A percentile compares a stretch with the other conserved stretches of the same genome.
phyloP scores from a whole-genome alignment of 2,888 invertebrate species.

The Noctua janthe region DNA sequence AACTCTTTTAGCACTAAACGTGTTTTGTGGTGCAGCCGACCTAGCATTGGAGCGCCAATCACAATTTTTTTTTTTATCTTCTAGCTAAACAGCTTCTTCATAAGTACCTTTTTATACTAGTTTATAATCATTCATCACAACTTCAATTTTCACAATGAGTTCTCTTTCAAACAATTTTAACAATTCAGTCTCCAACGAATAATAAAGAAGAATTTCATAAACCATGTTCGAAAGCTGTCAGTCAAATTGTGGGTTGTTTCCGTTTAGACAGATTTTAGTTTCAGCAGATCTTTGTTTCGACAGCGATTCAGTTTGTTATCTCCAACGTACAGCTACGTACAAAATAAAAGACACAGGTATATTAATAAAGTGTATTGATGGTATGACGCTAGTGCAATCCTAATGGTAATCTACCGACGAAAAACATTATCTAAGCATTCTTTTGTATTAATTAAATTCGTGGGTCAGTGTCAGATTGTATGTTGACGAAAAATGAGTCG shows the following conservation, averaged over 20 bases:
- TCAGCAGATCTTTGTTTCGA: too few relatives aligned
- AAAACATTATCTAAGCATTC: too few relatives aligned
- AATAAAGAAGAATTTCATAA: background rate
- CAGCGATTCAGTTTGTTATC: too few relatives aligned
- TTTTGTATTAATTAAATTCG: too few relatives aligned
- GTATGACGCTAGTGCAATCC: too few relatives aligned
- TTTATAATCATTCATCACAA: slow-evolving; percentile 8
- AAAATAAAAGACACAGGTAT: too few relatives aligned
- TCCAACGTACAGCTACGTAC: too few relatives aligned
- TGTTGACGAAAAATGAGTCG: too few relatives aligned
- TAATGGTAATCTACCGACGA: too few relatives aligned
- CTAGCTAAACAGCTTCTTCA: slow-evolving; percentile 2
- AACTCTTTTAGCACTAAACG: background rate
- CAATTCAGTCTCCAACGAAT: background rate
- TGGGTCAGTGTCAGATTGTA: too few relatives aligned
- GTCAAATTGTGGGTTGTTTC: background rate
- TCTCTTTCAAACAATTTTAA: slow-evolving; percentile 9
- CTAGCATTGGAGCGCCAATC: background rate
- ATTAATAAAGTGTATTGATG: too few relatives aligned
- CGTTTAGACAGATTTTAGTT: too few relatives aligned
- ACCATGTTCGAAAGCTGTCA: background rate
- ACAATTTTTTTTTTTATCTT: background rate
- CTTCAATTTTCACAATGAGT: background rate
- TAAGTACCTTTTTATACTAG: slow-evolving; percentile 26
- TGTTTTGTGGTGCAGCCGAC: background rate